phyloP scores from a whole-genome alignment of 2,797 vertebrate species.

The Astyanax mexicanus region DNA sequence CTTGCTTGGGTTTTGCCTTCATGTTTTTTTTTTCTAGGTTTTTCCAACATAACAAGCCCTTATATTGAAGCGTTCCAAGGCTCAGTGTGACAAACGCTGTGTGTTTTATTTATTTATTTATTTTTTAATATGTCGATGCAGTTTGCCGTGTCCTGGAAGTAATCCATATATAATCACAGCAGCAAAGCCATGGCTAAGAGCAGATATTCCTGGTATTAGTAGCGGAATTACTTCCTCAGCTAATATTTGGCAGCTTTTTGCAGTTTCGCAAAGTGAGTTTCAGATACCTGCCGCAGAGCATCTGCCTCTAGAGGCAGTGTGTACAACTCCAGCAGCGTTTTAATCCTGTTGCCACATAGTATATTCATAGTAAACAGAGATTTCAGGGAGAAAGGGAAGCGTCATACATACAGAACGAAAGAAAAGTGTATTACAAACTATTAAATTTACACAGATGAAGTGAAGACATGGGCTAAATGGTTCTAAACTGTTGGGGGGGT shows the following conservation, averaged over 20 bases:
- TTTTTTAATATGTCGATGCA: background rate
- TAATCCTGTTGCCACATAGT: background rate
- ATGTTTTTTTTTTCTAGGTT: background rate
- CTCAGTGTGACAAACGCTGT: background rate
- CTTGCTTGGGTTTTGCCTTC: background rate
- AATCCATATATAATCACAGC: background rate
- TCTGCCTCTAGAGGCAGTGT: background rate
- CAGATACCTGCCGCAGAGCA: background rate
- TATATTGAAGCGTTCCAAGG: background rate
- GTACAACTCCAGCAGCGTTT: background rate
- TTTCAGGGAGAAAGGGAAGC: background rate
- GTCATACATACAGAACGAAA: no score
- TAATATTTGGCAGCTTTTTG: background rate
- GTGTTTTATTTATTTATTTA: no score
- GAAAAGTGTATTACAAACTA: background rate
- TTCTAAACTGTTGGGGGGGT: no score
- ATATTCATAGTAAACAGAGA: background rate
- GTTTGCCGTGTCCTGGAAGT: background rate
- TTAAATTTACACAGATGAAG: background rate
- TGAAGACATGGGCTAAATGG: no score
- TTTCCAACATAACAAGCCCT: background rate
- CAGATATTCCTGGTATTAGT: background rate
- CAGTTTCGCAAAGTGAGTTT: background rate
- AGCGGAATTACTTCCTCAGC: background rate
- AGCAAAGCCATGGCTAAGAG: background rate